These are phyloP conservation scores for Stegostoma tigrinum DNA, from an alignment of 2,113 vertebrate genomes.

Conservation along the genomic window DNA sequence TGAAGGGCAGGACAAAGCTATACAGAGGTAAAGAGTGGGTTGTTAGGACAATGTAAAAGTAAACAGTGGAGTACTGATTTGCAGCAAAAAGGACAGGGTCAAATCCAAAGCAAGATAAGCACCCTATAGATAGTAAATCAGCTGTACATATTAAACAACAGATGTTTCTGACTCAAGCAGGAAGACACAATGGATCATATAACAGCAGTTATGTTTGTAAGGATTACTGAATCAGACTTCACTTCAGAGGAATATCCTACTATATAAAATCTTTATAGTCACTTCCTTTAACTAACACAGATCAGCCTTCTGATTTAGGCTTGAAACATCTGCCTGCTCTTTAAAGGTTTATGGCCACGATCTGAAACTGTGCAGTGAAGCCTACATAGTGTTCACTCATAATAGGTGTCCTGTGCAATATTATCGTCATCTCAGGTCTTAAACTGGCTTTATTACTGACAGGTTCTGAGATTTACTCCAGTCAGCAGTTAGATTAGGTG, in stretches of 20 bases:
- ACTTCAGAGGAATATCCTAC: conserved; percentile 49
- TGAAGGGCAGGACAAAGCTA: conserved; percentile 44
- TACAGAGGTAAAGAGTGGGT: conserved; percentile 46
- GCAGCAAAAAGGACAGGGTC: conserved; percentile 47
- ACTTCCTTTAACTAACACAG: conserved; percentile 45
- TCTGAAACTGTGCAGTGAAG: conserved; percentile 29
- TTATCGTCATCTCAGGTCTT: conserved; percentile 22
- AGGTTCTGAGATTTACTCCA: conserved; percentile 29
- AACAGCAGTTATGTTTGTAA: conserved; percentile 44
- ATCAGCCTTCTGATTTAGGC: conserved; percentile 37
- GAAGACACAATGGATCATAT: conserved; percentile 44
- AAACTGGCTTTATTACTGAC: conserved; percentile 33
- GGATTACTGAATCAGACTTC: conserved; percentile 45
- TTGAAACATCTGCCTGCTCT: conserved; percentile 5
- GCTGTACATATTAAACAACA: conserved; percentile 45
- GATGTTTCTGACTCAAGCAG: conserved; percentile 53
- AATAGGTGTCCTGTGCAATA: conserved; percentile 29
- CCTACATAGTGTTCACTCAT: conserved; percentile 13
- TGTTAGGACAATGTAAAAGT: conserved; percentile 48
- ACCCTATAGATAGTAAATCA: conserved; percentile 50
- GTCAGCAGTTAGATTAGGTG: conserved; percentile 16
- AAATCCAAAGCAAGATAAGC: conserved; percentile 48
- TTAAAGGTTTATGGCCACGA: conserved; percentile 27
- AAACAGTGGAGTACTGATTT: conserved; percentile 48
- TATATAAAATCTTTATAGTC: conserved; percentile 49